A percentile compares a stretch with the other conserved stretches of the same genome.
phyloP scores from a whole-genome alignment of 2,113 vertebrate species.

The Malurus alboscapulatus region DNA sequence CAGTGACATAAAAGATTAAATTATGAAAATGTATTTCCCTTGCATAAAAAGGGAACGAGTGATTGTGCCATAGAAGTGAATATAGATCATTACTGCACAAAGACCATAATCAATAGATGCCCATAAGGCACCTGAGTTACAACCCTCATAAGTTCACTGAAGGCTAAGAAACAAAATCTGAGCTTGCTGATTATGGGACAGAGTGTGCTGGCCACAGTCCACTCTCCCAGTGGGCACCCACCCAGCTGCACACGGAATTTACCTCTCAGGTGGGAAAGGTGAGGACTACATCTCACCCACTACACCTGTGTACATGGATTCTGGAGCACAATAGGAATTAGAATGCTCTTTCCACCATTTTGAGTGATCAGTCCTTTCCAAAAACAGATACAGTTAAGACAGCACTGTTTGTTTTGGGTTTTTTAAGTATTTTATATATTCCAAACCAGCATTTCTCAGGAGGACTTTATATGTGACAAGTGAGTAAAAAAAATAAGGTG shows the following conservation, averaged over 20 bases:
- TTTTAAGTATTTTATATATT: not conserved
- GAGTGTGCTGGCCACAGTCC: not conserved
- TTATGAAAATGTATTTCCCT: conserved; percentile 19
- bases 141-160: not conserved
- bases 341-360: not conserved
- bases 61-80: not conserved
- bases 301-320: not conserved
- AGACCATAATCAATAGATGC: not conserved
- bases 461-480: not conserved
- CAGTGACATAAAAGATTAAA: not conserved
- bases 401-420: fast-evolving
- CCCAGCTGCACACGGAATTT: not conserved
- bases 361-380: not conserved
- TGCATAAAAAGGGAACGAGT: not conserved
- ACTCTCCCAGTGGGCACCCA: not conserved
- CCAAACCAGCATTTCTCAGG: not conserved
- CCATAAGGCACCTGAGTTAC: not conserved
- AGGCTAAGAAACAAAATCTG: not conserved
- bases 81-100: not conserved
- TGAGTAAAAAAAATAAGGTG: not conserved
- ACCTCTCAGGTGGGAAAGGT: not conserved
- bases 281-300: not conserved
- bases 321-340: not conserved
- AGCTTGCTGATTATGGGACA: not conserved
- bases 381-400: not conserved